phyloP scores from a whole-genome alignment of 2,113 vertebrate species.

The Burhinus oedicnemus region DNA sequence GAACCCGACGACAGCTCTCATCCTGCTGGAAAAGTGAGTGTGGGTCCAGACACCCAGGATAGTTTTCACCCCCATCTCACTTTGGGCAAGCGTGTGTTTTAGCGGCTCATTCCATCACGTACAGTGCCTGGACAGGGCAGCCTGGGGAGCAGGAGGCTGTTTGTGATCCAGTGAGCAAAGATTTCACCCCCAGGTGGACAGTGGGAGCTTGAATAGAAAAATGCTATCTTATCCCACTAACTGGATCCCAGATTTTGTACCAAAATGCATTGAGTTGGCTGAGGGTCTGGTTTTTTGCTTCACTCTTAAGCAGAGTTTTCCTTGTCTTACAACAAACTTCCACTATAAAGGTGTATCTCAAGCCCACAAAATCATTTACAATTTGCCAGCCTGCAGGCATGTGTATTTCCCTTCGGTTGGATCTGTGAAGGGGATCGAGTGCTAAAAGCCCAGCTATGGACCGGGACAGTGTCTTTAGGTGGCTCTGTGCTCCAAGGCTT shows the following conservation, averaged over 20 bases:
- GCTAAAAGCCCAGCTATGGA: background rate
- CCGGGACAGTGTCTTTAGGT: background rate
- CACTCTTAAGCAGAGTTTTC: background rate
- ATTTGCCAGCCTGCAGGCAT: background rate
- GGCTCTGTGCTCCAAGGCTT: background rate
- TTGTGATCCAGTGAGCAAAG: background rate
- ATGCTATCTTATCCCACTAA: rapidly evolving
- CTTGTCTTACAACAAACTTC: background rate
- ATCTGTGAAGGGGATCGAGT: rapidly evolving
- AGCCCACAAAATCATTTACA: background rate
- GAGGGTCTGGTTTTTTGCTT: background rate
- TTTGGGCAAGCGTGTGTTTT: background rate
- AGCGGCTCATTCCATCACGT: rapidly evolving
- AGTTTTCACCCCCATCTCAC: rapidly evolving
- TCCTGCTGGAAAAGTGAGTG: constrained; percentile 95
- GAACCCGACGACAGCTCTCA: constrained; percentile 89
- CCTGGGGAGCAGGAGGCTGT: background rate
- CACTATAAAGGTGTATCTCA: rapidly evolving
- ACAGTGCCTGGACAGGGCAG: background rate
- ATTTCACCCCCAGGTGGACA: background rate
- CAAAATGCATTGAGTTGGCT: background rate
- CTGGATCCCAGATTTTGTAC: background rate
- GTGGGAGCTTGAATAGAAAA: background rate
- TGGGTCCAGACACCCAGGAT: rapidly evolving
- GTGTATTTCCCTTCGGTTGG: background rate